Evolutionary conservation across 2,888 invertebrate species (phyloP).

Genomic region (Chironomus riparius): DNA sequence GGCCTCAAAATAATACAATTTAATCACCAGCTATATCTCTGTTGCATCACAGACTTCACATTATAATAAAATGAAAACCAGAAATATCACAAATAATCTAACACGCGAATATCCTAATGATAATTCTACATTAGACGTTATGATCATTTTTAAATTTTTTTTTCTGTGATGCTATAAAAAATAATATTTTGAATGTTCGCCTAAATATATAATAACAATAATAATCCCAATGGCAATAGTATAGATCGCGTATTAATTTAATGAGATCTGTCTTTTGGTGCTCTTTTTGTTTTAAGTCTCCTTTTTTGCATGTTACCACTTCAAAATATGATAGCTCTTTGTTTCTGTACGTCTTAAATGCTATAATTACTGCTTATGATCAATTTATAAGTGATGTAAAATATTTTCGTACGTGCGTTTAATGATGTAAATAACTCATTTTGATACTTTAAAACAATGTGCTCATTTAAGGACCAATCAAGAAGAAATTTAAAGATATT

Average conservation of each 20-base stretch:
- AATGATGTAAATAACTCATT: not conserved
- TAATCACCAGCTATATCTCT: not conserved
- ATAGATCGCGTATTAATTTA: not conserved
- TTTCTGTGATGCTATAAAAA: not conserved
- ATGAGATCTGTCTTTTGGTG: slow-evolving; percentile 10
- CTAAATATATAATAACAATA: not conserved
- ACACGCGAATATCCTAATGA: slow-evolving; percentile 20
- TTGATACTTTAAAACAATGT: too few relatives aligned
- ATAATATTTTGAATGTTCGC: not conserved
- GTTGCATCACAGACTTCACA: not conserved
- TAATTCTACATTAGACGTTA: not conserved
- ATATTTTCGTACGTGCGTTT: not conserved
- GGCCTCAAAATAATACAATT: not conserved
- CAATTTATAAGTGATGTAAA: too few relatives aligned
- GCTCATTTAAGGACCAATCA: not conserved
- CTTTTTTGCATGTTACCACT: not conserved
- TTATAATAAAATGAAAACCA: slow-evolving; percentile 1
- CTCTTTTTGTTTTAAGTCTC: not conserved
- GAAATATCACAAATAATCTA: slow-evolving; percentile 1
- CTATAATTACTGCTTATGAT: not conserved
- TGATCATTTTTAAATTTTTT: not conserved
- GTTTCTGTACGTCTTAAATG: not conserved
- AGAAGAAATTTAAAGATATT: not conserved
- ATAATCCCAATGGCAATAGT: not conserved
- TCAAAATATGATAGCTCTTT: slow-evolving; percentile 6